These are phyloP conservation scores for Bufotes viridis DNA, from an alignment of 2,797 vertebrate species.

Conservation along the genomic window DNA sequence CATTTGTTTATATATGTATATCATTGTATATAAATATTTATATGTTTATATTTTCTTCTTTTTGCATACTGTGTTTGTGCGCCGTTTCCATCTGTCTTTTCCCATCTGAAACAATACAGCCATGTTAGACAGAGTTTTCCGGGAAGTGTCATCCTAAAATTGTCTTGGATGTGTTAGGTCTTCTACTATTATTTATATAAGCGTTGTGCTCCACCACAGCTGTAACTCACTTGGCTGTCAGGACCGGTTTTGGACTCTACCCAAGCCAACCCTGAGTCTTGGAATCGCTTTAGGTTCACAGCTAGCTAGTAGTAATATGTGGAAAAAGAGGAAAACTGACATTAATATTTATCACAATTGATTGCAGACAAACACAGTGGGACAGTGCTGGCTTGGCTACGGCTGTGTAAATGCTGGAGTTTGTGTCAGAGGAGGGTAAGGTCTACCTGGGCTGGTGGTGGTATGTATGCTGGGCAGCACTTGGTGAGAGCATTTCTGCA, in stretches of 20 bases:
- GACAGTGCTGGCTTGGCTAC: not conserved
- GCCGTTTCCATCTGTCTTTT: slow-evolving; percentile 9
- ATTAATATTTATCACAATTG: slow-evolving; percentile 59
- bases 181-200: slow-evolving; percentile 36
- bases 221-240: slow-evolving; percentile 53
- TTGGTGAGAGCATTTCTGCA: slow-evolving; percentile 69
- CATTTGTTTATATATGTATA: not conserved
- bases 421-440: slow-evolving; percentile 63
- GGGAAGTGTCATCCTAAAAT: slow-evolving; percentile 24
- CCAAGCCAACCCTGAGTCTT: slow-evolving; percentile 36
- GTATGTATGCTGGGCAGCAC: slow-evolving; percentile 59
- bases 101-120: not conserved
- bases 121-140: not conserved
- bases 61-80: not conserved
- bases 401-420: slow-evolving; percentile 21
- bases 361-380: slow-evolving; percentile 49
- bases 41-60: not conserved
- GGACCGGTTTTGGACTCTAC: slow-evolving; percentile 30
- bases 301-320: slow-evolving; percentile 26
- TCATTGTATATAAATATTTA: not conserved
- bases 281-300: slow-evolving; percentile 32
- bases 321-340: slow-evolving; percentile 35
- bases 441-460: slow-evolving; percentile 66
- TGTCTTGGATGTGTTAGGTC: slow-evolving; percentile 12
- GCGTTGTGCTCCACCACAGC: slow-evolving; percentile 7